Evolutionary conservation across 2,113 vertebrate species (phyloP), one percentile per base, ranked within the genome.

Genomic region (Galbula dea): DNA sequence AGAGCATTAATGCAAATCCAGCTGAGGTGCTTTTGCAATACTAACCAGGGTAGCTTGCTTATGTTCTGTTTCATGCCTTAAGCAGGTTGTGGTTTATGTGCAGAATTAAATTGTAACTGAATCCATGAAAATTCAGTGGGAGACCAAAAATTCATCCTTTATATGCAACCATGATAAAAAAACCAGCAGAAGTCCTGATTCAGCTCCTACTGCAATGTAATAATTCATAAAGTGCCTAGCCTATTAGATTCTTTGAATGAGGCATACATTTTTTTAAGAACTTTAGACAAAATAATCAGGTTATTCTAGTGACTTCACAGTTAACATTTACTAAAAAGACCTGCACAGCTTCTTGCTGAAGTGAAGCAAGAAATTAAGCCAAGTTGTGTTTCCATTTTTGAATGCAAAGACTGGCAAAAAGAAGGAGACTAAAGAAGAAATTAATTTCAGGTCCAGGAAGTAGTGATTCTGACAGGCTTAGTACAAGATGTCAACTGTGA

Each of bases 321-420:
- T 87, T 92, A 92, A 51, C 51, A 69, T 85, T 93, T 91, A 80
- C 13, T 81, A 41, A 68, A 86, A 83, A 67, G 3, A 21, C 1
- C 22, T 32, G 34, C 43, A 71, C 37, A 71, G 19, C 71, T 67
- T 39, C 43, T 61, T 85, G 45, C 32, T 80, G 66, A 95, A 85
- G 18, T 43, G 59, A 88, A 88, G 51, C 34, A 83, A 89, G 65
- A 59, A 93, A 77, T 77, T 36, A 74, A 63, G 39, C 51, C 24
- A 55, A 83, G 66, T 83, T 74, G 22, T 46, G 23, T 86, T 96
- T 92, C 68, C 17, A 36, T 80, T 94, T 94, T 77, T 83, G 29
- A 85, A 32, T 62, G 8, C 69, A 62, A 54, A 68, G 37, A 39
- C 34, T 80, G 41, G 22, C 49, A 59, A 91, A 66, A 29, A 79